Conservation (phyloP, 2,888 invertebrate species). For the Chrysomela aeneicollis region DNA sequence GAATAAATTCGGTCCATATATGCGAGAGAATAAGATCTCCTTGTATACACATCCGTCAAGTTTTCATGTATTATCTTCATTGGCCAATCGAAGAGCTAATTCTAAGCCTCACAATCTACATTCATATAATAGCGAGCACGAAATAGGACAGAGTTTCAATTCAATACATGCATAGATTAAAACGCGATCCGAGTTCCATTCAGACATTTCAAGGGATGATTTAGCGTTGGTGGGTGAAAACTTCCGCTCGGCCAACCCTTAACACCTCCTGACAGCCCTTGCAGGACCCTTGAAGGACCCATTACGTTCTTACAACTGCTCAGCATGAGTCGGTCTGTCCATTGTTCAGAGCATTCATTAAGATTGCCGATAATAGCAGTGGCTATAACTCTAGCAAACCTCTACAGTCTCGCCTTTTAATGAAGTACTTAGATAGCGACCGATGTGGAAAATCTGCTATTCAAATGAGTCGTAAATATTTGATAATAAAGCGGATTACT, state of each 20-base stretch:
- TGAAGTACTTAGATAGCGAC: conserved; percentile 57
- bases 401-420: conserved; percentile 51
- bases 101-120: background rate
- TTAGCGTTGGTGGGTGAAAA: conserved; percentile 46
- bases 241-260: conserved; percentile 51
- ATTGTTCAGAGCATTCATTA: conserved; percentile 58
- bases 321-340: conserved; percentile 37
- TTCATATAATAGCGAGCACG: background rate
- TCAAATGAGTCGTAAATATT: conserved; percentile 57
- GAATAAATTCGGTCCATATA: too few relatives aligned
- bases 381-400: conserved; percentile 54
- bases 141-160: background rate
- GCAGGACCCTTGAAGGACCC: conserved; percentile 19
- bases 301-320: conserved; percentile 46
- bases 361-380: conserved; percentile 57
- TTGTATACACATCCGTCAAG: too few relatives aligned
- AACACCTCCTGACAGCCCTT: conserved; percentile 47
- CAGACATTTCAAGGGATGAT: conserved; percentile 49
- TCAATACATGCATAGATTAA: conserved; percentile 41
- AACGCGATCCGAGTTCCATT: conserved; percentile 43
- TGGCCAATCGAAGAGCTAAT: too few relatives aligned
- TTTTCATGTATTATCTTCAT: too few relatives aligned
- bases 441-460: conserved; percentile 52
- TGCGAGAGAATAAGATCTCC: too few relatives aligned
- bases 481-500: conserved; percentile 47